Evolutionary conservation across 2,888 invertebrate genomes (phyloP).

Genomic region (Spicauda simplicius): DNA sequence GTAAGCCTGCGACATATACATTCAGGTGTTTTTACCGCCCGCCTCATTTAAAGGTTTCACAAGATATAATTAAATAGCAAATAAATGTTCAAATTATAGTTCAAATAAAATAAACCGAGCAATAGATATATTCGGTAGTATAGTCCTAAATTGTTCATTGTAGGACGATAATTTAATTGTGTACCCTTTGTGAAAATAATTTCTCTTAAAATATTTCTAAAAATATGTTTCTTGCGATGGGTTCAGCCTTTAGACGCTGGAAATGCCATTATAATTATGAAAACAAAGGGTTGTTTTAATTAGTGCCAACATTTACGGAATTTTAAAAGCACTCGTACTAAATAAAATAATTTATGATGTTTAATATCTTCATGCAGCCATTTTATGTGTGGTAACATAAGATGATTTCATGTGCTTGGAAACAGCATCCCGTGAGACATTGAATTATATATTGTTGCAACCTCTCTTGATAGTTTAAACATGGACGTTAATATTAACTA

Average conservation of each 20-base stretch:
- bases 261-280: not conserved
- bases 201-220: not conserved
- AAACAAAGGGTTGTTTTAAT: conserved; percentile 11
- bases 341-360: not conserved
- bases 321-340: not conserved
- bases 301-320: conserved; percentile 10
- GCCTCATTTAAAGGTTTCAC: too few relatives aligned
- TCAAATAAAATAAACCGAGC: too few relatives aligned
- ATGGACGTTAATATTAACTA: not conserved
- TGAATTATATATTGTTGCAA: not conserved
- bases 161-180: not conserved
- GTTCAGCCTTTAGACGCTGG: not conserved
- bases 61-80: too few relatives aligned
- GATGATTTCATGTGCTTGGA: conserved; percentile 1
- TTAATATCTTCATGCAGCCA: not conserved
- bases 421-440: not conserved
- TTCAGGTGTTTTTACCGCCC: too few relatives aligned
- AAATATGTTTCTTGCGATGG: not conserved
- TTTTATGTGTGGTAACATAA: not conserved
- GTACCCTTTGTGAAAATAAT: not conserved
- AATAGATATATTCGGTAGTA: too few relatives aligned
- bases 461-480: not conserved
- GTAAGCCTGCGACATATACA: too few relatives aligned
- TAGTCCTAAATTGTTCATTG: not conserved
- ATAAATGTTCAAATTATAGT: too few relatives aligned